Conservation (phyloP, 2,113 vertebrate species). For the Gallinago jamesoni region DNA sequence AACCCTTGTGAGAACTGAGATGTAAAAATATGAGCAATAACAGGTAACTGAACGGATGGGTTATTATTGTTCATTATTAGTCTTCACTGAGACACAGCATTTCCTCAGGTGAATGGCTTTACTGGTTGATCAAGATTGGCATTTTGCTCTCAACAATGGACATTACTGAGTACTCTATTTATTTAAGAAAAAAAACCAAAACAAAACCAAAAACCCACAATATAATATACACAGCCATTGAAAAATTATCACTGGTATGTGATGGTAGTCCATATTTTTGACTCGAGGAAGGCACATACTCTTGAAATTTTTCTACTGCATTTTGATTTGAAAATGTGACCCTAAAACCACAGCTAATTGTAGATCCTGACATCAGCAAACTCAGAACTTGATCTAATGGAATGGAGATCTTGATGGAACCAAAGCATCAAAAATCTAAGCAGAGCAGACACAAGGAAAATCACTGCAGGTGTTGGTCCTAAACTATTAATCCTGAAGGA, state of each 20-base stretch:
- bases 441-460: neutral
- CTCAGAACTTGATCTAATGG: neutral
- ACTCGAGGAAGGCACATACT: neutral
- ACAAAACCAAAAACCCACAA: neutral
- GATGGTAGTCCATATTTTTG: neutral
- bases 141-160: neutral
- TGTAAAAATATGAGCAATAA: neutral
- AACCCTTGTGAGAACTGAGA: neutral
- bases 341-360: neutral
- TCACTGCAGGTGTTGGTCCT: neutral
- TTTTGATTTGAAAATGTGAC: neutral
- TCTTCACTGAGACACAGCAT: neutral
- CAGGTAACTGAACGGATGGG: neutral
- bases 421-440: neutral
- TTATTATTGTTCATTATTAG: neutral
- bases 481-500: neutral
- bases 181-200: neutral
- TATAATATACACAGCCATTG: neutral
- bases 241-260: neutral
- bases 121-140: neutral
- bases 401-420: neutral
- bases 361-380: neutral
- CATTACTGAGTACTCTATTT: neutral
- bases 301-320: neutral
- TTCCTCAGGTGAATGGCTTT: neutral